Percentiles rank a stretch among this genome's conserved stretches.
These are phyloP conservation scores for Orthosia gothica DNA, from an alignment of 2,888 invertebrate genomes.

Conservation along the genomic window DNA sequence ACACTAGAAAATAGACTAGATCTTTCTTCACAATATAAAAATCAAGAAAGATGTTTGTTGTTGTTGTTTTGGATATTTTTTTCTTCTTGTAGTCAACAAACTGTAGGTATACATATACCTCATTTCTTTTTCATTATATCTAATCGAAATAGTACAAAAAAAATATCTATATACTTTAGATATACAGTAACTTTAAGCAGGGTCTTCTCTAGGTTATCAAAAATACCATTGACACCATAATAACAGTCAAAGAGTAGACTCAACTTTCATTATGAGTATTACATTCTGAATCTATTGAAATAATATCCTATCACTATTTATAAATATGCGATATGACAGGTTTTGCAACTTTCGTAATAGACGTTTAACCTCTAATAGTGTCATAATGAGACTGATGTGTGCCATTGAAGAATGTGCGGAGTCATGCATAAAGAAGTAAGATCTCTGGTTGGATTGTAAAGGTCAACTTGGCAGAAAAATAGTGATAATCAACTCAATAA, in stretches of 20 bases:
- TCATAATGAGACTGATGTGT: background rate
- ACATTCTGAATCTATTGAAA: background rate
- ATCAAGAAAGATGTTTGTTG: background rate
- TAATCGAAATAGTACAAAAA: no score
- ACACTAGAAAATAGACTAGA: background rate
- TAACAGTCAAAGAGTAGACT: no score
- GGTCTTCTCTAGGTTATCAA: no score
- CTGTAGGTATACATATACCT: no score
- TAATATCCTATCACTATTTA: background rate
- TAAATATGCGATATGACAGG: background rate
- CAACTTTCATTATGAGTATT: no score
- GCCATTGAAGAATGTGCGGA: slow-evolving; percentile 8
- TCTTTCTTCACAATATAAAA: background rate
- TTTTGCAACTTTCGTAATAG: background rate
- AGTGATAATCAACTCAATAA: background rate
- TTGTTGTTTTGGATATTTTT: no score
- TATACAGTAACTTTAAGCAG: no score
- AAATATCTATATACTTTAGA: no score
- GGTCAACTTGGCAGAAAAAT: background rate
- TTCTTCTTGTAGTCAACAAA: no score
- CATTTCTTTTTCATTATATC: no score
- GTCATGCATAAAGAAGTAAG: slow-evolving; percentile 18
- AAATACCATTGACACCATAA: no score
- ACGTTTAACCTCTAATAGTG: background rate
- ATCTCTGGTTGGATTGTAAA: background rate